A percentile compares a stretch with the other conserved stretches of the same genome.
phyloP scores from a whole-genome alignment of 2,113 vertebrate genomes.

The Triplophysa tibetana region DNA sequence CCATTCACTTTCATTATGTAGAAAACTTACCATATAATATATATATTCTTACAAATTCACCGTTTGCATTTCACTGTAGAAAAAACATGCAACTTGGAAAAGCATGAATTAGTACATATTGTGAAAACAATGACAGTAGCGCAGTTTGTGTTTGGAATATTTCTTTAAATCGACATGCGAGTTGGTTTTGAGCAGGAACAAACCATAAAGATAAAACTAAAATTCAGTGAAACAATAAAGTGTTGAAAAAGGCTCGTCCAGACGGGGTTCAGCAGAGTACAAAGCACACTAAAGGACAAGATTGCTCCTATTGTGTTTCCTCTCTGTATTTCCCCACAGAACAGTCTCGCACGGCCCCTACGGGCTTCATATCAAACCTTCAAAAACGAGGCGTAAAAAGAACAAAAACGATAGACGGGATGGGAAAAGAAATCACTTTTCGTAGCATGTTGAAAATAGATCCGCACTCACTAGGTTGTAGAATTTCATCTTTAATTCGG shows the following conservation, averaged over 20 bases:
- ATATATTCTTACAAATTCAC: not conserved
- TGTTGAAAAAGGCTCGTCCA: slow-evolving; percentile 66
- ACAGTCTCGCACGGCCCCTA: slow-evolving; percentile 65
- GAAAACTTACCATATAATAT: no score
- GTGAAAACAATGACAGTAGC: no score
- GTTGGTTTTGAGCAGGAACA: not conserved
- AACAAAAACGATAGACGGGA: slow-evolving; percentile 32
- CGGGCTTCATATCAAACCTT: slow-evolving; percentile 72
- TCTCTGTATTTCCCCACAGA: slow-evolving; percentile 74
- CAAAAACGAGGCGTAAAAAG: slow-evolving; percentile 28
- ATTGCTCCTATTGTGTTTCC: slow-evolving; percentile 76
- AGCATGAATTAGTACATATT: no score
- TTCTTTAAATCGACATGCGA: no score
- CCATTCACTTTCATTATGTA: no score
- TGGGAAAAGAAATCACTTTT: slow-evolving; percentile 68
- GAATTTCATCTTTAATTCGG: slow-evolving; percentile 79
- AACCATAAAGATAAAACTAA: slow-evolving; percentile 58
- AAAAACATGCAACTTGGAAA: no score
- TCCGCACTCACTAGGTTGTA: slow-evolving; percentile 73
- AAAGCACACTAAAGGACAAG: slow-evolving; percentile 73
- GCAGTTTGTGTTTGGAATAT: no score
- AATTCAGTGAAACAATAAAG: slow-evolving; percentile 64
- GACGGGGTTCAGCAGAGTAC: slow-evolving; percentile 71
- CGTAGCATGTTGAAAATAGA: slow-evolving; percentile 72
- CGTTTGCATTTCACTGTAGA: not conserved